Percentiles rank a stretch among this genome's conserved stretches.
Conservation (phyloP, 2,113 vertebrate species). For the Phalacrocorax pelagicus region DNA sequence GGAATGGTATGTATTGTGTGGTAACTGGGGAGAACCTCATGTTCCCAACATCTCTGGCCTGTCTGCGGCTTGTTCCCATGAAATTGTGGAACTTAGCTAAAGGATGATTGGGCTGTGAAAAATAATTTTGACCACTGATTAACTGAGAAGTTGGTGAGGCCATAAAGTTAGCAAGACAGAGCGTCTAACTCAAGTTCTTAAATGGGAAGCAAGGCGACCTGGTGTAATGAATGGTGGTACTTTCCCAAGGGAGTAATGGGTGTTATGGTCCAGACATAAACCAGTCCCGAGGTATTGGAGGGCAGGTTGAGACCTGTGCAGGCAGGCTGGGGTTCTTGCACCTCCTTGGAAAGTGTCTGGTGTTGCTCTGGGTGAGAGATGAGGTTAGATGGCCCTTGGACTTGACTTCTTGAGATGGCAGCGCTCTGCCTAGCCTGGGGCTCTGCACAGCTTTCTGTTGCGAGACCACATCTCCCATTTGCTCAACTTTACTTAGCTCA, state of each 20-base stretch:
- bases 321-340: neutral
- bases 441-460: neutral
- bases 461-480: neutral
- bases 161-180: neutral
- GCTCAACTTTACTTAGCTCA: neutral
- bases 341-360: neutral
- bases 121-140: neutral
- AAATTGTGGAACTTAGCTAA: neutral
- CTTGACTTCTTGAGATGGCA: neutral
- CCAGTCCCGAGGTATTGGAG: neutral
- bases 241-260: neutral
- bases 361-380: neutral
- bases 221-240: neutral
- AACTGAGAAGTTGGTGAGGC: neutral
- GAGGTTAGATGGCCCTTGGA: neutral
- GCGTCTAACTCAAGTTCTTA: neutral
- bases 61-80: neutral
- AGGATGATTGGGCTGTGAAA: neutral
- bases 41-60: neutral
- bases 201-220: neutral
- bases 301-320: neutral
- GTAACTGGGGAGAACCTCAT: neutral
- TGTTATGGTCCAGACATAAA: neutral
- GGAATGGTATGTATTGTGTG: slow-evolving; percentile 2
- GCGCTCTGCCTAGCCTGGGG: neutral